Conservation (phyloP, 1,140 invertebrate species). For the Homarus americanus region DNA sequence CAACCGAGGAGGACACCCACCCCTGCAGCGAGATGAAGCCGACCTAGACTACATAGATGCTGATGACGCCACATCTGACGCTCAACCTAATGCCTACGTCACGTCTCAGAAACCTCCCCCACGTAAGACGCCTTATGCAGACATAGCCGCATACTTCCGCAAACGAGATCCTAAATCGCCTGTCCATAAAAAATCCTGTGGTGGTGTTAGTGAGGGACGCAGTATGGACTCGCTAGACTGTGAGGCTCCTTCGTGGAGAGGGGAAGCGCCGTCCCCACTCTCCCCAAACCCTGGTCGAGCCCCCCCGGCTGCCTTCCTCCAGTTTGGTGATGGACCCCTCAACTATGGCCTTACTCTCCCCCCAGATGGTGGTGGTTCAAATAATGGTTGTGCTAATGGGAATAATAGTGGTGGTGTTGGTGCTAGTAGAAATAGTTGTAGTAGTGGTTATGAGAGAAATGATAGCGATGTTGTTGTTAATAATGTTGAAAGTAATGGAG, state of each 20-base stretch:
- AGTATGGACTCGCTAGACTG: conserved; percentile 73
- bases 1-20: conserved; percentile 76
- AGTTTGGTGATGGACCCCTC: conserved; percentile 72
- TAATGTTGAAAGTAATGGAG: conserved; percentile 9
- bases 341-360: conserved; percentile 71
- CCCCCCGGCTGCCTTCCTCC: conserved; percentile 71
- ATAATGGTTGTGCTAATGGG: conserved; percentile 40
- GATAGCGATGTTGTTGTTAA: neutral
- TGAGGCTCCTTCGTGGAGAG: conserved; percentile 72
- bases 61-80: conserved; percentile 74
- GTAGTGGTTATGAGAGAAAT: conserved; percentile 34
- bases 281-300: conserved; percentile 73
- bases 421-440: conserved; percentile 58
- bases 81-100: conserved; percentile 74
- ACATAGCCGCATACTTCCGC: conserved; percentile 76
- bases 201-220: conserved; percentile 49
- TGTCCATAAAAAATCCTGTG: conserved; percentile 30
- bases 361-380: conserved; percentile 40
- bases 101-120: conserved; percentile 74
- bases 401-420: conserved; percentile 38
- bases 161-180: conserved; percentile 52
- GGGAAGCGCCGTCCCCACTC: conserved; percentile 71
- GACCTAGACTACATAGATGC: conserved; percentile 88
- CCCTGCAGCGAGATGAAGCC: conserved; percentile 81
- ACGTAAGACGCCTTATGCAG: conserved; percentile 76